These are phyloP conservation scores for Oeneis ivallda DNA, from an alignment of 2,888 invertebrate species.

Conservation along the genomic window DNA sequence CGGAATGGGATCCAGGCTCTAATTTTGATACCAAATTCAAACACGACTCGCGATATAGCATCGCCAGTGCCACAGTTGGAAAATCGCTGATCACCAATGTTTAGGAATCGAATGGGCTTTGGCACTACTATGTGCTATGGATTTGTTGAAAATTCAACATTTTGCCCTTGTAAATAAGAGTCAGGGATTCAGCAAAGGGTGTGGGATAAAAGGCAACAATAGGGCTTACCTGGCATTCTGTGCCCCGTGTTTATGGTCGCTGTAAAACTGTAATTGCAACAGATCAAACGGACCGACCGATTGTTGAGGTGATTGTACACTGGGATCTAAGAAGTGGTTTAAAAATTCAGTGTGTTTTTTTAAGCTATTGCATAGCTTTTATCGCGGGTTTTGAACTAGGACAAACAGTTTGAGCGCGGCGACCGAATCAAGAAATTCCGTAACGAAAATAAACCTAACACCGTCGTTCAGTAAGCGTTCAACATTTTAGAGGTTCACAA, in stretches of 20 bases:
- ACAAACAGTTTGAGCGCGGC: too few species aligned
- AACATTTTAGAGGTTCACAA: too few species aligned
- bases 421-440: too few species aligned
- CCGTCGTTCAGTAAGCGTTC: too few species aligned
- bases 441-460: too few species aligned
- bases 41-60: not conserved
- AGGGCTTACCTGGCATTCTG: conserved; percentile 68
- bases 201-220: conserved; percentile 54
- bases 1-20: not conserved
- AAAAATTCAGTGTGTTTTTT: too few species aligned
- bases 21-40: not conserved
- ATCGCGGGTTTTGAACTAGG: too few species aligned
- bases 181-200: conserved; percentile 23
- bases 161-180: conserved; percentile 14
- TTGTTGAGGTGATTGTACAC: conserved; percentile 35
- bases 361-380: too few species aligned
- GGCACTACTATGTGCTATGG: not conserved
- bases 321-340: conserved; percentile 1
- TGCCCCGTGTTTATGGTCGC: conserved; percentile 70
- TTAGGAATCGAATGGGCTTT: not conserved
- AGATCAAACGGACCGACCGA: conserved; percentile 70
- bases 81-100: not conserved
- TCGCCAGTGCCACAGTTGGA: not conserved
- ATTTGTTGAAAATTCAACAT: conserved; percentile 17
- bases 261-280: conserved; percentile 75